Percentiles rank a stretch among this genome's conserved stretches.
phyloP scores from a whole-genome alignment of 2,888 invertebrate species.

The Acanthoscelides obtectus region DNA sequence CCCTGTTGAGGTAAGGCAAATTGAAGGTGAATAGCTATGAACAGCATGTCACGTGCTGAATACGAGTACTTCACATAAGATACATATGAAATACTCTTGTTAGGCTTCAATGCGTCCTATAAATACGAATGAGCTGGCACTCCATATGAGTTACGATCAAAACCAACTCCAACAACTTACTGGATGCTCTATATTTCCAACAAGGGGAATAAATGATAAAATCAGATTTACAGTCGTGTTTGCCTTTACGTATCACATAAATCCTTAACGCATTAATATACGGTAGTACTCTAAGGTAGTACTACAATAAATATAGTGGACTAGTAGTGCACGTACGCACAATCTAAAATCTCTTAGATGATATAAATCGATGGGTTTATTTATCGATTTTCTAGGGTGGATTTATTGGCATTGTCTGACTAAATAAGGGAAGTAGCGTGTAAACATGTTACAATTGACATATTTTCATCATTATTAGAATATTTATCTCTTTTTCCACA shows the following conservation, averaged over 20 bases:
- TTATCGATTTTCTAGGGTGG: conserved; percentile 2
- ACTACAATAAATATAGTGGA: conserved; percentile 19
- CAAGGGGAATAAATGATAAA: conserved; percentile 26
- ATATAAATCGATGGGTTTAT: conserved; percentile 9
- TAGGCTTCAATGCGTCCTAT: too few relatives aligned
- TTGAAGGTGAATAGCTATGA: too few relatives aligned
- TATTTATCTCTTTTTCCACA: background rate
- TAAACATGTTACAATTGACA: background rate
- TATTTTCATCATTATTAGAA: background rate
- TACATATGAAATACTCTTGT: too few relatives aligned
- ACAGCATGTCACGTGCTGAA: too few relatives aligned
- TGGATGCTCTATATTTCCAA: conserved; percentile 15
- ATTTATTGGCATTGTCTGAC: background rate
- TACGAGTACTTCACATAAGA: too few relatives aligned
- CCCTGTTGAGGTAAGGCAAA: too few relatives aligned
- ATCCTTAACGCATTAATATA: conserved; percentile 21
- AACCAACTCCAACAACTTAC: background rate
- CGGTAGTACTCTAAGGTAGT: conserved; percentile 23
- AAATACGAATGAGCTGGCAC: background rate
- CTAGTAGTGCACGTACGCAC: conserved; percentile 8
- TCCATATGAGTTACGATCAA: background rate
- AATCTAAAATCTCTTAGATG: conserved; percentile 8
- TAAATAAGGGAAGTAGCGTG: background rate
- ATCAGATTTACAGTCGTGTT: conserved; percentile 25
- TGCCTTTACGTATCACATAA: conserved; percentile 13